A percentile compares a stretch with the other conserved stretches of the same genome.
Evolutionary conservation across 2,888 invertebrate genomes (phyloP).

Genomic region (Malacosoma neustria): DNA sequence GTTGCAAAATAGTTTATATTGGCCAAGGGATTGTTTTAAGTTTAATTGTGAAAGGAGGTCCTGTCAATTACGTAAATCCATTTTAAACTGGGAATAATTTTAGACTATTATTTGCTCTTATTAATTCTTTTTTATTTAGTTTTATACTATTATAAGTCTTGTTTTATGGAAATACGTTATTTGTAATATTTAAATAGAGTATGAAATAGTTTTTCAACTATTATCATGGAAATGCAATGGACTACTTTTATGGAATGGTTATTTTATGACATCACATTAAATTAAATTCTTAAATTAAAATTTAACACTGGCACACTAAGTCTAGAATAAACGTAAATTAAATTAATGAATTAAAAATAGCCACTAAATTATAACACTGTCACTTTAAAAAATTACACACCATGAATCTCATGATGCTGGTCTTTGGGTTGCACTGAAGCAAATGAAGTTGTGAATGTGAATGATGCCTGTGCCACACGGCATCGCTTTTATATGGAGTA

Average conservation of each 20-base stretch:
- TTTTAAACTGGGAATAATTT: too few relatives aligned
- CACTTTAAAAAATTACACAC: conserved; percentile 52
- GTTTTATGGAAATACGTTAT: too few relatives aligned
- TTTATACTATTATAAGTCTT: too few relatives aligned
- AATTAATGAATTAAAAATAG: conserved; percentile 5
- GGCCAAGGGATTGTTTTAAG: conserved; percentile 34
- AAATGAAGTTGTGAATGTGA: conserved; percentile 72
- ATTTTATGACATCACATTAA: too few relatives aligned
- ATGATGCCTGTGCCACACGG: conserved; percentile 61
- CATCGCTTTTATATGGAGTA: conserved; percentile 67
- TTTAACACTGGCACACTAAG: neutral
- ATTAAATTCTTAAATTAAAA: neutral
- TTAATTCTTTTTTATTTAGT: too few relatives aligned
- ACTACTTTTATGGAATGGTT: too few relatives aligned
- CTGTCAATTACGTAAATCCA: too few relatives aligned
- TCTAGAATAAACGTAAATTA: conserved; percentile 18
- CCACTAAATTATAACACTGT: conserved; percentile 24
- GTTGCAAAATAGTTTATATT: conserved; percentile 35
- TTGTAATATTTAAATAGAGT: too few relatives aligned
- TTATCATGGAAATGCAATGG: too few relatives aligned
- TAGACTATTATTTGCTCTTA: too few relatives aligned
- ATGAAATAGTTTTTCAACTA: too few relatives aligned
- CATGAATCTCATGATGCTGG: conserved; percentile 73
- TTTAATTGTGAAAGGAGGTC: too few relatives aligned
- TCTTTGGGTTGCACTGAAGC: conserved; percentile 71